Percentiles rank a stretch among this genome's conserved stretches.
phyloP scores from a whole-genome alignment of 1,140 invertebrate genomes.

The Dolichoris vasculosae region DNA sequence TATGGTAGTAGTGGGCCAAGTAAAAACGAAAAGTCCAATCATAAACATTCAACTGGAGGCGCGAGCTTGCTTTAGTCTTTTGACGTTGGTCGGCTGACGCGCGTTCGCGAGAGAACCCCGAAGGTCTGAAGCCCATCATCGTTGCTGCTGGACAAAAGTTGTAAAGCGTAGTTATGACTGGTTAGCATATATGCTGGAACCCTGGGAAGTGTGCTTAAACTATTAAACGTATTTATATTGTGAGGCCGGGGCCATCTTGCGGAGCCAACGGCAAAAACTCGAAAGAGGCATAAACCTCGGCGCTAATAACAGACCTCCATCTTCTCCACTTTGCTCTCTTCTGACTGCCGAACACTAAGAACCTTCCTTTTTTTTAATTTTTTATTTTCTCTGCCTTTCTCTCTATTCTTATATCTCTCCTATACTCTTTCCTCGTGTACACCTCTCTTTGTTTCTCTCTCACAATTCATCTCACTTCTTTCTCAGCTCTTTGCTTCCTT shows the following conservation, averaged over 20 bases:
- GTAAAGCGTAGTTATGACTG: constrained; percentile 73
- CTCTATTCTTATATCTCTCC: not conserved
- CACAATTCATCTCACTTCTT: constrained; percentile 1
- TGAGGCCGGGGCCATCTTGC: constrained; percentile 67
- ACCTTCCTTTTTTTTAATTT: constrained; percentile 52
- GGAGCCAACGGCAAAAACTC: constrained; percentile 62
- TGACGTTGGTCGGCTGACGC: not conserved
- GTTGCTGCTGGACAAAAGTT: constrained; percentile 64
- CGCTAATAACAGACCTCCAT: constrained; percentile 74
- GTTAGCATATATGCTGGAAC: constrained; percentile 70
- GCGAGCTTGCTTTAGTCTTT: not conserved
- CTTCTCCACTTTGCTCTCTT: constrained; percentile 60
- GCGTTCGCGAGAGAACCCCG: not conserved
- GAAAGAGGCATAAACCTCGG: constrained; percentile 58
- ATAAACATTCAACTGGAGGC: constrained; percentile 37
- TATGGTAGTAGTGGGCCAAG: not conserved
- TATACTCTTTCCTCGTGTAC: not conserved
- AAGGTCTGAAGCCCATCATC: constrained; percentile 52
- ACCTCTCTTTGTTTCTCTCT: not conserved
- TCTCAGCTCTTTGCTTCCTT: not conserved
- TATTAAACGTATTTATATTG: constrained; percentile 75
- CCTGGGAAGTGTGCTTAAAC: constrained; percentile 72
- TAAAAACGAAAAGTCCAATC: constrained; percentile 24
- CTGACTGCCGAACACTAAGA: constrained; percentile 60
- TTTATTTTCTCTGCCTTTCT: constrained; percentile 31